Percentiles rank a stretch among this genome's conserved stretches.
These are phyloP conservation scores for Caenorhabditis brenneri DNA, from an alignment of 1,140 invertebrate genomes.

Conservation along the genomic window DNA sequence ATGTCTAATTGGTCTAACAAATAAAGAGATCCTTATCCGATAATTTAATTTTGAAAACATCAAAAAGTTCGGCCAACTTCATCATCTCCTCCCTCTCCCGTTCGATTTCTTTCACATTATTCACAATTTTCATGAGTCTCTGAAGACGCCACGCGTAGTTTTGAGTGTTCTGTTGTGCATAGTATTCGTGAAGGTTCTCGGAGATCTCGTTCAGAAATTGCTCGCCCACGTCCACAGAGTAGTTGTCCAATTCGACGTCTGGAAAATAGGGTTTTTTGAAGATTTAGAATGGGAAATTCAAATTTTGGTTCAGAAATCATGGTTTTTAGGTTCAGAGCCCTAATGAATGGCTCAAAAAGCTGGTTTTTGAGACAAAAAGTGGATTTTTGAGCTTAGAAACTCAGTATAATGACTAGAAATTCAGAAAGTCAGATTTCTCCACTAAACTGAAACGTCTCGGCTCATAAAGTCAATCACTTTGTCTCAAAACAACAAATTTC, in stretches of 20 bases:
- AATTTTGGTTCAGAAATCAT: not conserved
- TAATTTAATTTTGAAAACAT: conserved; percentile 29
- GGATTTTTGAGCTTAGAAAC: no score
- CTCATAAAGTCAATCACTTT: no score
- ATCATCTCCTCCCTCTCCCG: conserved; percentile 24
- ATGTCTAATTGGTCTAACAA: not conserved
- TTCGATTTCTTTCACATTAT: conserved; percentile 27
- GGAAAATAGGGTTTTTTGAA: not conserved
- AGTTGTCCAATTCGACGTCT: conserved; percentile 9
- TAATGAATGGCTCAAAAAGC: no score
- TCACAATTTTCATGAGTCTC: conserved; percentile 15
- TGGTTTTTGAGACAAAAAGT: no score
- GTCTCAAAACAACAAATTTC: no score
- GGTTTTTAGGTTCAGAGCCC: no score
- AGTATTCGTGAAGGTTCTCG: conserved; percentile 20
- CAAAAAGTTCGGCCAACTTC: conserved; percentile 29
- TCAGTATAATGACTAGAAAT: no score
- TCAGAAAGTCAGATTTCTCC: no score
- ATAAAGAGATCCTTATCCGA: conserved; percentile 21
- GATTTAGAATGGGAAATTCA: not conserved
- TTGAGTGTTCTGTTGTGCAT: not conserved
- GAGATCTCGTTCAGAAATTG: not conserved
- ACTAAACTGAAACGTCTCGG: no score
- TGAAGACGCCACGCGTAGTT: conserved; percentile 27
- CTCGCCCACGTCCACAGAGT: not conserved